Conservation (phyloP, 2,797 vertebrate species). For the Sebastes reedi region DNA sequence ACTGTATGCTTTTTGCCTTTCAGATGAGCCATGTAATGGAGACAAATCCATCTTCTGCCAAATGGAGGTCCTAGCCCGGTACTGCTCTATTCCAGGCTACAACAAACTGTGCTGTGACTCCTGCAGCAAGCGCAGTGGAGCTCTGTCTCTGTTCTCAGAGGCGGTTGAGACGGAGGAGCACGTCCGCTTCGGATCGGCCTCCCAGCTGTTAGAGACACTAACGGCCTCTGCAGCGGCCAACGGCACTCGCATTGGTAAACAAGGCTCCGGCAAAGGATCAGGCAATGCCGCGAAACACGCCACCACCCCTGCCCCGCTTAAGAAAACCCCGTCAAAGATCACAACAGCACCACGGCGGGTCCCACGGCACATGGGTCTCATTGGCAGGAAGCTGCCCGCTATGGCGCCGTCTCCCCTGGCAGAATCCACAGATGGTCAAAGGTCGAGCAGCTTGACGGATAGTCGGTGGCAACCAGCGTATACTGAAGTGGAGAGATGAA, state of each 20-base stretch:
- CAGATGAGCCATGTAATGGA: conserved; percentile 93
- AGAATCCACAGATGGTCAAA: conserved; percentile 62
- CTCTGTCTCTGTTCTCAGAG: conserved; percentile 79
- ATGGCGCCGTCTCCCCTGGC: conserved; percentile 8
- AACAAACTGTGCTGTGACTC: conserved; percentile 95
- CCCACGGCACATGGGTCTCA: conserved; percentile 41
- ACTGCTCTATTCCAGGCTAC: conserved; percentile 97
- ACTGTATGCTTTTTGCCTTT: conserved; percentile 42
- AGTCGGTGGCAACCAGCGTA: conserved; percentile 69
- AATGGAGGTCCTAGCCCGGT: conserved; percentile 96
- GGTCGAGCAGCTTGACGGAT: conserved; percentile 64
- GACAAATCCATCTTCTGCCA: conserved; percentile 99
- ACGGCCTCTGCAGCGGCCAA: conserved; percentile 65
- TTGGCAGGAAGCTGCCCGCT: conserved; percentile 42
- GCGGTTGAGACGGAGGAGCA: conserved; percentile 79
- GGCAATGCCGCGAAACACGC: conserved; percentile 14
- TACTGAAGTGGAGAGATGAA: conserved; percentile 86
- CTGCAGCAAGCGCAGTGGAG: conserved; percentile 83
- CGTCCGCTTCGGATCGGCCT: conserved; percentile 75
- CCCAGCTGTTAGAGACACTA: conserved; percentile 71
- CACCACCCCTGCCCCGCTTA: conserved; percentile 50
- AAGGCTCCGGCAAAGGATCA: conserved; percentile 36
- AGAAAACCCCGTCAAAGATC: conserved; percentile 52
- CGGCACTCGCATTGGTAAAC: conserved; percentile 47
- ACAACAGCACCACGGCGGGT: conserved; percentile 60